Evolutionary conservation across 2,113 vertebrate genomes (phyloP).

Genomic region (Redunca redunca): DNA sequence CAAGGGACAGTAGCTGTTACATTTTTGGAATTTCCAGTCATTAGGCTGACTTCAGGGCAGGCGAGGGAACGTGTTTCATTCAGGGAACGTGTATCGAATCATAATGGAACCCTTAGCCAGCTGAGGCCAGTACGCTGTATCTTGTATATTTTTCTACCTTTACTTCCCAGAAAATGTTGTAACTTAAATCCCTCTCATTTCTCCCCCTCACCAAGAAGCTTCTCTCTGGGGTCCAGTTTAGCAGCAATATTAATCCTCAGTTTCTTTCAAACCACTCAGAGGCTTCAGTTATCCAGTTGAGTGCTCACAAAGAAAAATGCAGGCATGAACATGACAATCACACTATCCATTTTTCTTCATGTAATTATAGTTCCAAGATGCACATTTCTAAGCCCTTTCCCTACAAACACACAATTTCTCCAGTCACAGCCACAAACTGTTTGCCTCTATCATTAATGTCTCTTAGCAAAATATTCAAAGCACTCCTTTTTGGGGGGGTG

Average conservation of each 20-base stretch:
- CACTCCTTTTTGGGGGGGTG: not conserved
- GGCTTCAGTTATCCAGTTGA: conserved; percentile 21
- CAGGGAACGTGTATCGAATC: not conserved
- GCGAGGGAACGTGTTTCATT: not conserved
- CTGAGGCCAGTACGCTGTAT: not conserved
- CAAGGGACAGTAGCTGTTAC: not conserved
- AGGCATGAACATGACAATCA: not conserved
- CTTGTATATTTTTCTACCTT: conserved; percentile 5
- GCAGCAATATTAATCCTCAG: conserved; percentile 35
- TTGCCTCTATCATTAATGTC: not conserved
- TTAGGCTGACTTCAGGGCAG: conserved; percentile 44
- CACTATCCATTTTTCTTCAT: not conserved
- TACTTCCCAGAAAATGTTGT: conserved; percentile 44
- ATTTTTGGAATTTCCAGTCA: conserved; percentile 9
- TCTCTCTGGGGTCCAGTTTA: not conserved
- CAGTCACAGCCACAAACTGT: not conserved
- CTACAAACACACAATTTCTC: not conserved
- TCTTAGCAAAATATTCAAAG: conserved; percentile 21
- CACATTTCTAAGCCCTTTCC: not conserved
- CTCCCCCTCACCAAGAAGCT: not conserved
- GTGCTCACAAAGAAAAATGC: conserved; percentile 25
- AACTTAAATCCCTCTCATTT: conserved; percentile 1
- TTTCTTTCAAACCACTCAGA: conserved; percentile 14
- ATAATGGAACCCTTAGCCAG: conserved; percentile 12
- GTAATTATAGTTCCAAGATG: conserved; percentile 4